Evolutionary conservation across 1,140 invertebrate species (phyloP).

Genomic region (Brachionus rotundiformis): DNA sequence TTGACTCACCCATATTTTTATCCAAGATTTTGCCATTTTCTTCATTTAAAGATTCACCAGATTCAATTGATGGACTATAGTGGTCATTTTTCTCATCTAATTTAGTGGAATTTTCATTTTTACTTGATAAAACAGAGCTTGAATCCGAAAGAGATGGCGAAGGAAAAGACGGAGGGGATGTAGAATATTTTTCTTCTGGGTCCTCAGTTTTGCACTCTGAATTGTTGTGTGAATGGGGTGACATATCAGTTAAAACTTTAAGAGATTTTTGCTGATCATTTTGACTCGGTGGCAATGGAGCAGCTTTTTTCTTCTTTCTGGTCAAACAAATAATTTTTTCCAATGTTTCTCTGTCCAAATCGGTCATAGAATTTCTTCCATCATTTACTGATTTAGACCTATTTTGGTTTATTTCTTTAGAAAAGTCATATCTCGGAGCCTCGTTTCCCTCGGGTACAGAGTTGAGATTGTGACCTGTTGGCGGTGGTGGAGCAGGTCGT

Average conservation of each 20-base stretch:
- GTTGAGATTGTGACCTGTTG: background rate
- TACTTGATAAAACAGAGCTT: background rate
- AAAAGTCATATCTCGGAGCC: background rate
- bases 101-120: background rate
- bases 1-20: background rate
- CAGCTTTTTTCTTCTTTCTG: slow-evolving; percentile 42
- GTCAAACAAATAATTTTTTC: slow-evolving; percentile 20
- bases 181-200: slow-evolving; percentile 2
- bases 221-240: slow-evolving; percentile 2
- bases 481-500: slow-evolving; percentile 19
- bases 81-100: background rate
- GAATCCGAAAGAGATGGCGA: slow-evolving; percentile 26
- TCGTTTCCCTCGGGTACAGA: background rate
- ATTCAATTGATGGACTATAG: background rate
- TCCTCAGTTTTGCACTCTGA: background rate
- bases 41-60: background rate
- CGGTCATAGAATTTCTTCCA: background rate
- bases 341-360: background rate
- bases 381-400: slow-evolving; percentile 37
- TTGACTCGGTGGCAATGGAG: slow-evolving; percentile 24
- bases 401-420: background rate
- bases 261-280: background rate
- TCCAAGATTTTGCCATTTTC: background rate
- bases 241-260: background rate
- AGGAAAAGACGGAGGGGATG: slow-evolving; percentile 13